phyloP scores from a whole-genome alignment of 2,797 vertebrate species.

The Chelonia mydas region DNA sequence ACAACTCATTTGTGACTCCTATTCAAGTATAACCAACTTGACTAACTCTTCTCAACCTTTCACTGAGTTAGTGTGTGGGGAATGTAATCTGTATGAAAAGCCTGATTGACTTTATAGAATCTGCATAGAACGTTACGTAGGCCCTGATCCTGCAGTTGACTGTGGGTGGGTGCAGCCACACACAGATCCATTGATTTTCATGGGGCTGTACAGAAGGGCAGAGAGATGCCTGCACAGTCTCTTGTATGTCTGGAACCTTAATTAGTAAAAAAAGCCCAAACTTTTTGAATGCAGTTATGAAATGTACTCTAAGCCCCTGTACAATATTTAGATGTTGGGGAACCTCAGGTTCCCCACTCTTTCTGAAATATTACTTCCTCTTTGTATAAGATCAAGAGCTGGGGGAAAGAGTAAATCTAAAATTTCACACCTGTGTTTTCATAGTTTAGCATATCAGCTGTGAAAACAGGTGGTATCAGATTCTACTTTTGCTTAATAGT shows the following conservation, averaged over 20 bases:
- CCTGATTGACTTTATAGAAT: neutral
- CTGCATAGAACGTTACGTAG: accelerated
- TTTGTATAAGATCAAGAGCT: neutral
- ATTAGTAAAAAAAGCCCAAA: neutral
- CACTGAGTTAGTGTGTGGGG: neutral
- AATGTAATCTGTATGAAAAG: neutral
- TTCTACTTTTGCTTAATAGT: neutral
- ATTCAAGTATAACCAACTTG: neutral
- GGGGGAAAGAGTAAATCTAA: neutral
- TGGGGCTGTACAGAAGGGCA: neutral
- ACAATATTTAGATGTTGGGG: neutral
- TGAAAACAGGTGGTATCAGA: neutral
- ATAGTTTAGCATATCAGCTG: neutral
- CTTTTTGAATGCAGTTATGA: neutral
- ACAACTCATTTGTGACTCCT: neutral
- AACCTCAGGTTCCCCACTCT: neutral
- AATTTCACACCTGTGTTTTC: neutral
- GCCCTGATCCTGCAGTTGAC: neutral
- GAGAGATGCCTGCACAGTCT: neutral
- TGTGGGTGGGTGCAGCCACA: neutral
- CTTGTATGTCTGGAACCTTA: neutral
- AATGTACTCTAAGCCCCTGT: neutral
- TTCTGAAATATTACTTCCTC: neutral
- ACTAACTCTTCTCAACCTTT: neutral
- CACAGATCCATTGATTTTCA: neutral